Conservation (phyloP, 2,888 invertebrate species). For the Heliothis peltigera region DNA sequence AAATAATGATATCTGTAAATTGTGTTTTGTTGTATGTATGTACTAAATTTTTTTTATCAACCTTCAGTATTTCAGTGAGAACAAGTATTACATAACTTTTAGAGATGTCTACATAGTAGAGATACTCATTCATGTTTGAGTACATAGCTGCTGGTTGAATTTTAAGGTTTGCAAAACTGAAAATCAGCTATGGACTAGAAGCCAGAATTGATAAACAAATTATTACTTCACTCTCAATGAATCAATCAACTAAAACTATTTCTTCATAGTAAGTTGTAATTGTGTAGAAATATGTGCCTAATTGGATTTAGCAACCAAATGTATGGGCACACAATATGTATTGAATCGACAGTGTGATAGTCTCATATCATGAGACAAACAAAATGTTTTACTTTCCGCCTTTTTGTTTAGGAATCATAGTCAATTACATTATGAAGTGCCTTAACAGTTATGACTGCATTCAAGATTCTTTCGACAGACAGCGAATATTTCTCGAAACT, state of each 20-base stretch:
- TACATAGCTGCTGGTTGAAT: constrained; percentile 13
- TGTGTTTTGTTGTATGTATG: constrained; percentile 68
- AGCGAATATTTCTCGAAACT: constrained; percentile 14
- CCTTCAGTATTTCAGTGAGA: constrained; percentile 62
- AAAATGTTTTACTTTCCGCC: constrained; percentile 41
- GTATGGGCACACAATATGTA: constrained; percentile 11
- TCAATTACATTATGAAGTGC: constrained; percentile 65
- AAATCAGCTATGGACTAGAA: constrained; percentile 15
- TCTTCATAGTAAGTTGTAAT: constrained; percentile 1
- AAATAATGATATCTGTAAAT: constrained; percentile 50
- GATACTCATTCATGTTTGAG: constrained; percentile 28
- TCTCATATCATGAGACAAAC: constrained; percentile 15
- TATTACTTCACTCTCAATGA: constrained; percentile 14
- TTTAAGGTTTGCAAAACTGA: constrained; percentile 16
- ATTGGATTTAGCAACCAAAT: constrained; percentile 6
- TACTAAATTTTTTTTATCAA: constrained; percentile 51
- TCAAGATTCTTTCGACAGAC: constrained; percentile 30
- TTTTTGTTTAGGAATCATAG: constrained; percentile 50
- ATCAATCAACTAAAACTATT: constrained; percentile 3
- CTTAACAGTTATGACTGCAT: constrained; percentile 57
- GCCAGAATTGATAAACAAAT: constrained; percentile 1
- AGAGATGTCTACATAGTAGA: constrained; percentile 62
- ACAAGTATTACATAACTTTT: constrained; percentile 61
- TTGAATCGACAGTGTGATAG: constrained; percentile 13
- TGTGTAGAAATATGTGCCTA: not conserved